These are phyloP conservation scores for Esperia sulphurella DNA, from an alignment of 2,888 invertebrate species.

Conservation along the genomic window DNA sequence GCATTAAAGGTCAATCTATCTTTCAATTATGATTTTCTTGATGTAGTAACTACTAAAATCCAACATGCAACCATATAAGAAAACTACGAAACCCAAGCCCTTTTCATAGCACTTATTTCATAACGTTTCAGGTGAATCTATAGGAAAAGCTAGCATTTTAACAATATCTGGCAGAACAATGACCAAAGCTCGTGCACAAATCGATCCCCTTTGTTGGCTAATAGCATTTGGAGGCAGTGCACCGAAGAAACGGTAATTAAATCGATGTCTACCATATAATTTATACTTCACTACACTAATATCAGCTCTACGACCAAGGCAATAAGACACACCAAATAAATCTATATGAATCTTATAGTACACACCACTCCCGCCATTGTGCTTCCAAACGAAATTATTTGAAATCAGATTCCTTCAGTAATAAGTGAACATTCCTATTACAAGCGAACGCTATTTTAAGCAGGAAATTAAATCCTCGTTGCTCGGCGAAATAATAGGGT, in stretches of 20 bases:
- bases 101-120: too few relatives aligned
- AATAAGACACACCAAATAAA: not conserved
- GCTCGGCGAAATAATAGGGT: conserved; percentile 8
- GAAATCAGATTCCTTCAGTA: conserved; percentile 36
- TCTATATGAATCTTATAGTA: not conserved
- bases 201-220: conserved; percentile 54
- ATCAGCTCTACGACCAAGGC: not conserved
- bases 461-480: conserved; percentile 12
- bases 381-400: conserved; percentile 17
- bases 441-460: conserved; percentile 12
- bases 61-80: too few relatives aligned
- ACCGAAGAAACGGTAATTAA: conserved; percentile 51
- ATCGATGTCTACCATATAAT: conserved; percentile 22
- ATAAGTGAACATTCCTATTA: conserved; percentile 22
- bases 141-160: not conserved
- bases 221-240: conserved; percentile 37
- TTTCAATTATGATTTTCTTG: too few relatives aligned
- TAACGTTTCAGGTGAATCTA: not conserved
- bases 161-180: conserved; percentile 7
- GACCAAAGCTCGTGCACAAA: conserved; percentile 26
- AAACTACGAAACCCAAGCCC: too few relatives aligned
- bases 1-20: too few relatives aligned
- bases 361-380: not conserved
- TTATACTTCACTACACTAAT: not conserved
- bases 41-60: too few relatives aligned